Percentiles rank a stretch among this genome's conserved stretches.
phyloP scores from a whole-genome alignment of 2,797 vertebrate genomes.

The Sebastes goodei region DNA sequence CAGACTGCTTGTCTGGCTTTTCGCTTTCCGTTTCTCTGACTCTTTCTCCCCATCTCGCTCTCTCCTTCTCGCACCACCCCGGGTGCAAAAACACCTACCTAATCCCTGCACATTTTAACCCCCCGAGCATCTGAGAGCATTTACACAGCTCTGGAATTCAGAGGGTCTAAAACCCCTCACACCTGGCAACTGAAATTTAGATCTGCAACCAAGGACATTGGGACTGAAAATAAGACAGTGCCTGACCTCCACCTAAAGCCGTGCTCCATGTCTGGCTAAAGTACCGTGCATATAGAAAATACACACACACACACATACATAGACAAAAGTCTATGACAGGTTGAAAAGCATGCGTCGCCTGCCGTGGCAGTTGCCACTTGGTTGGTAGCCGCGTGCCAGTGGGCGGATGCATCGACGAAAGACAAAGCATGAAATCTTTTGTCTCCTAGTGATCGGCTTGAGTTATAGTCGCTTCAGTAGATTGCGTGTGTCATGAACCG shows the following conservation, averaged over 20 bases:
- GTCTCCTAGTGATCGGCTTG: conserved; percentile 36
- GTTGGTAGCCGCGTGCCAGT: conserved; percentile 28
- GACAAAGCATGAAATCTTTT: conserved; percentile 58
- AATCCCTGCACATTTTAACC: conserved; percentile 23
- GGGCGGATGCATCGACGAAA: conserved; percentile 51
- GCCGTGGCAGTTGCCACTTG: conserved; percentile 42
- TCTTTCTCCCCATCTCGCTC: neutral
- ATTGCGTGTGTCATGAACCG: conserved; percentile 29
- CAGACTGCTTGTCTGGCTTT: conserved; percentile 27
- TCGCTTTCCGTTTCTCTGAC: conserved; percentile 13
- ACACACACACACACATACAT: neutral
- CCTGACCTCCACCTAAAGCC: conserved; percentile 31
- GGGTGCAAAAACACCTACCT: conserved; percentile 25
- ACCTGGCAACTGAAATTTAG: conserved; percentile 66
- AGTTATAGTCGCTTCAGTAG: conserved; percentile 21
- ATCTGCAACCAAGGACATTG: conserved; percentile 62
- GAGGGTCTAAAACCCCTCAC: conserved; percentile 56
- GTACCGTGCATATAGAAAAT: neutral
- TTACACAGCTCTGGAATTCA: conserved; percentile 60
- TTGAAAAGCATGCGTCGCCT: conserved; percentile 15
- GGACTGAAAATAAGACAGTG: conserved; percentile 45
- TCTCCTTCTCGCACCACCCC: neutral
- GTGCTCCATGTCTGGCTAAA: neutral
- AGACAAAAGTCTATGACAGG: conserved; percentile 26
- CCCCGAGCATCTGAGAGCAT: conserved; percentile 68